These are phyloP conservation scores for Elaphurus davidianus DNA, from an alignment of 2,113 vertebrate species.

Conservation along the genomic window DNA sequence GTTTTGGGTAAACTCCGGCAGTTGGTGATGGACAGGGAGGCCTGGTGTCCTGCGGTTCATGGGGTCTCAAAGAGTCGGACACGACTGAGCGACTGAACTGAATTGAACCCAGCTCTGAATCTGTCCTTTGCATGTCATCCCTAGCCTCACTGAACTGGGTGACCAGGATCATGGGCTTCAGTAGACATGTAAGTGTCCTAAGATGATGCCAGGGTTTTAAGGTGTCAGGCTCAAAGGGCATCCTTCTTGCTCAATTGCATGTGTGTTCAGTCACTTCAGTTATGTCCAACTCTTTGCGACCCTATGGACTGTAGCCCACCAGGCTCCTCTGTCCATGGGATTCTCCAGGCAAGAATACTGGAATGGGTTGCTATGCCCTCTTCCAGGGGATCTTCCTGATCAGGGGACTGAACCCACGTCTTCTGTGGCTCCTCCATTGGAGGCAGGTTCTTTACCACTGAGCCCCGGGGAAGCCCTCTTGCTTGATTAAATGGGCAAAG, in stretches of 20 bases:
- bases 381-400: not conserved
- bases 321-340: not conserved
- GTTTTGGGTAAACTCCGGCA: not conserved
- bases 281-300: rapidly evolving
- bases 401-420: not conserved
- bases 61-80: not conserved
- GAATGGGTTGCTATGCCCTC: not conserved
- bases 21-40: not conserved
- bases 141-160: not conserved
- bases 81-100: not conserved
- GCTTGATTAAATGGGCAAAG: too few species aligned
- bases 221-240: too few species aligned
- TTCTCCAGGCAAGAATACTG: not conserved
- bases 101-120: not conserved
- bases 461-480: not conserved
- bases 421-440: not conserved
- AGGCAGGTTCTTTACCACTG: not conserved
- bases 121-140: not conserved
- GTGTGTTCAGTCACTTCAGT: not conserved
- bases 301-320: not conserved
- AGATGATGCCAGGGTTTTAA: not conserved
- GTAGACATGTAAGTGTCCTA: not conserved
- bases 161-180: not conserved
- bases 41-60: rapidly evolving
- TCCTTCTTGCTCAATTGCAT: not conserved